Base-by-base conservation (phyloP, 2,113 vertebrate species). In the Tachysurus vachellii region DNA sequence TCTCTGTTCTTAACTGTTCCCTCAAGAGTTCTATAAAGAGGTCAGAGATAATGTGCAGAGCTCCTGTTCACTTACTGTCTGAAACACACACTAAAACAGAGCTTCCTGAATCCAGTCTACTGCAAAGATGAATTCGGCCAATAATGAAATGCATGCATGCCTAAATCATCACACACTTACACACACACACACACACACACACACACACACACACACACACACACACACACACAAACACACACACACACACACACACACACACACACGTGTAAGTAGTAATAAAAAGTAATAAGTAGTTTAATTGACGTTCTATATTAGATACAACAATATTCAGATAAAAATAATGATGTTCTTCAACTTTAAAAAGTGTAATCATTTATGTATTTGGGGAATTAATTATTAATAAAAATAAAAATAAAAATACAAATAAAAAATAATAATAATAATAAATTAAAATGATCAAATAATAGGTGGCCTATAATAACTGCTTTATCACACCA, bases 161-260 rank as follows among this genome's bases (percentile, higher is more conserved):
- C 19, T 2, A 59, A 56, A 71, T 19, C 76, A 1, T 80, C 26
- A 14, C 54, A 66, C 59, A 64, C 59, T 23, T n/a, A 50, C 47
- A 50, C 80, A 81, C 54, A 81, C 80, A 61, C 56, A 80, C 75
- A 77, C 75, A 77, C 75, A 77, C 75, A 80, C 75, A 77, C 75
- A 54, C 47, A 79, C 47, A 50, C 73, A 50, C 31, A 77, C 36
- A 36, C 36, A 36, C 36, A 36, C 36, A 36, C 36, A 36, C 36
- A 36, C 36, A 36, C 36, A 36, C 36, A 36, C 36, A 36, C 36
- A 36, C 36, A 36, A 1, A 36, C 36, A 36, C 36, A 36, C 36
- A 36, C 36, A 36, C 36, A 36, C 36, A 36, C 36, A 36, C 36
- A 36, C 36, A 36, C 36, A 36, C 36, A 36, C 36, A 36, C 36